Evolutionary conservation across 2,113 vertebrate species (phyloP).

Genomic region (Nibea albiflora): DNA sequence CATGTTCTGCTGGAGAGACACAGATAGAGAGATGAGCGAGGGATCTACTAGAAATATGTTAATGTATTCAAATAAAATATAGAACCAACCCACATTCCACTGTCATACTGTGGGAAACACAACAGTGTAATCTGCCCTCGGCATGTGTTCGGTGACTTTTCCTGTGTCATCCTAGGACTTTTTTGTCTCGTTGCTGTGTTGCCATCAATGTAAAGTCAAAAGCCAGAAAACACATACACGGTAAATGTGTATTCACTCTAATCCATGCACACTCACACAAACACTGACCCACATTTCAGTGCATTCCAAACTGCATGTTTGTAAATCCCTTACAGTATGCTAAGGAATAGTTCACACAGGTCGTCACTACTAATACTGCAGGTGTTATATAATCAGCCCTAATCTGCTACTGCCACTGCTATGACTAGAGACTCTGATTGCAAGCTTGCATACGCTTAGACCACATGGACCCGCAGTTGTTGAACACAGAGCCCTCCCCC

Average conservation of each 20-base stretch:
- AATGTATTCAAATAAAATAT: too few species aligned
- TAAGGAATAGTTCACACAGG: conserved; percentile 49
- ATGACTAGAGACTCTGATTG: conserved; percentile 1
- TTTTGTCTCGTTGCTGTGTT: too few species aligned
- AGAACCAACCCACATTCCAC: too few species aligned
- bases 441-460: conserved; percentile 29
- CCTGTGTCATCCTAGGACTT: too few species aligned
- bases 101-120: too few species aligned
- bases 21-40: too few species aligned
- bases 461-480: conserved; percentile 56
- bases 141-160: too few species aligned
- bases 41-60: too few species aligned
- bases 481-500: conserved; percentile 41
- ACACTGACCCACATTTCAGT: conserved; percentile 69
- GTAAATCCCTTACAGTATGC: conserved; percentile 51
- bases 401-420: conserved; percentile 54
- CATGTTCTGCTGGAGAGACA: too few species aligned
- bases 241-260: conserved; percentile 32
- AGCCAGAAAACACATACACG: conserved; percentile 9
- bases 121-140: too few species aligned
- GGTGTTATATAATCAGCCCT: conserved; percentile 70
- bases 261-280: conserved; percentile 2
- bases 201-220: not conserved
- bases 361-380: conserved; percentile 48
- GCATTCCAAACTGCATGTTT: conserved; percentile 46